Conservation (phyloP, 2,113 vertebrate species). For the Hippolais icterina region DNA sequence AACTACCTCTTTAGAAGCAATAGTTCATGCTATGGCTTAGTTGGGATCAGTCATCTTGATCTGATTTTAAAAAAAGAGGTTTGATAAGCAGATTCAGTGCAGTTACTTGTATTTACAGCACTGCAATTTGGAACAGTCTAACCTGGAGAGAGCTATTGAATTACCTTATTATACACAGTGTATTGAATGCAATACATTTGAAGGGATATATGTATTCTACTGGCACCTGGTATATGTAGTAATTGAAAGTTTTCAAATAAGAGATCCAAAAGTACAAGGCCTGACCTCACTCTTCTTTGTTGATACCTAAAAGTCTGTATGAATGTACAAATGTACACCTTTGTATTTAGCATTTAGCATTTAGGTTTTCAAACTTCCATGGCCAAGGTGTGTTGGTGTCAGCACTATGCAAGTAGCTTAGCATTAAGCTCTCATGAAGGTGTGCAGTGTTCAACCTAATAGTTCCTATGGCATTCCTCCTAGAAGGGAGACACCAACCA, state of each 20-base stretch:
- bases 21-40: not conserved
- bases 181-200: not conserved
- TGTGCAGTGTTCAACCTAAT: not conserved
- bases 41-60: not conserved
- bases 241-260: not conserved
- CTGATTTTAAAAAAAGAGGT: not conserved
- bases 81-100: not conserved
- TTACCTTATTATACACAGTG: not conserved
- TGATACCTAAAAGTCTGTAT: not conserved
- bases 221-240: not conserved
- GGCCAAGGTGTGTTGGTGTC: not conserved
- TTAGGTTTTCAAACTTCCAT: not conserved
- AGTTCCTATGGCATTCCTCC: not conserved
- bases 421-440: not conserved
- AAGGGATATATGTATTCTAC: not conserved
- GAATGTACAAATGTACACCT: fast-evolving
- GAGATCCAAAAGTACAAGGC: not conserved
- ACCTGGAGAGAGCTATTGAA: not conserved
- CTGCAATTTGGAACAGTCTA: not conserved
- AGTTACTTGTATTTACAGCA: not conserved
- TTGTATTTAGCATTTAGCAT: not conserved
- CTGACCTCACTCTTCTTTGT: not conserved
- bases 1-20: not conserved
- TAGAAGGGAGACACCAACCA: not conserved
- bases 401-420: not conserved